These are phyloP conservation scores for Columba janthina DNA, from an alignment of 2,113 vertebrate genomes.

Conservation along the genomic window DNA sequence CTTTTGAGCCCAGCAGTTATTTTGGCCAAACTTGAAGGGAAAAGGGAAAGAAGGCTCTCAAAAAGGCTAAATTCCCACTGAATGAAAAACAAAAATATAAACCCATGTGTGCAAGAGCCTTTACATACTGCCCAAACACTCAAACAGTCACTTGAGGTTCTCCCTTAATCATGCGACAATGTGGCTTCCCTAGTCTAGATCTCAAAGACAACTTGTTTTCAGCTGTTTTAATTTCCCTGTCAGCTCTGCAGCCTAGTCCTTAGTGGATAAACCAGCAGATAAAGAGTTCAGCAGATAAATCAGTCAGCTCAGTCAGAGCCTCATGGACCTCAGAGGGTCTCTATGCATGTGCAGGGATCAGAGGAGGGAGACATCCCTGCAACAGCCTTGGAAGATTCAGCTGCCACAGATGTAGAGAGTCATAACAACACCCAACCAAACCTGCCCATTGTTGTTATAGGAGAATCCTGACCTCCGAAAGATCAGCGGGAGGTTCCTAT, in stretches of 20 bases:
- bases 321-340: background rate
- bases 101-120: background rate
- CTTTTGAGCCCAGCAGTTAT: background rate
- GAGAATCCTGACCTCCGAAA: background rate
- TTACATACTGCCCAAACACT: background rate
- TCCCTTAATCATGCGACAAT: background rate
- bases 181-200: background rate
- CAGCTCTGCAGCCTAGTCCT: background rate
- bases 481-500: background rate
- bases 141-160: background rate
- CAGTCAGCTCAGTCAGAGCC: background rate
- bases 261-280: constrained; percentile 1
- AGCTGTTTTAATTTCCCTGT: background rate
- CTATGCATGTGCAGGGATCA: background rate
- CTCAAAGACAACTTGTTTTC: background rate
- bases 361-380: background rate
- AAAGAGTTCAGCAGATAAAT: constrained; percentile 45
- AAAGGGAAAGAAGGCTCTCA: background rate
- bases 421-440: background rate
- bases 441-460: background rate
- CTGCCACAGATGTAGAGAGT: background rate
- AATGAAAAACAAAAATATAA: background rate
- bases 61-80: background rate
- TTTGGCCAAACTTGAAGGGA: background rate
- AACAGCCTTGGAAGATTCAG: background rate